Percentiles rank a stretch among this genome's conserved stretches.
Conservation (phyloP, 2,888 invertebrate genomes). For the Agrotis ipsilon region DNA sequence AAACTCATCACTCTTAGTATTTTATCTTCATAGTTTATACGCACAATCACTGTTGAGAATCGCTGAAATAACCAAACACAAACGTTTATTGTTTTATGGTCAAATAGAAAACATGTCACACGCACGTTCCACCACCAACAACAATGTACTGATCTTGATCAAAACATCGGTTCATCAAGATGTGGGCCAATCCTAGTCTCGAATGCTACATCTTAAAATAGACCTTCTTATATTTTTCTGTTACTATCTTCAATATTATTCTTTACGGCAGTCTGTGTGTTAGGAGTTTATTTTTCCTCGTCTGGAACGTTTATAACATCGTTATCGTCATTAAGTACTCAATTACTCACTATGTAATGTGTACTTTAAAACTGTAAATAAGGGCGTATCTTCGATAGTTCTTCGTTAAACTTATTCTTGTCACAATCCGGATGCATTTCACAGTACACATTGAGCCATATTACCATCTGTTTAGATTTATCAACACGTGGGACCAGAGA, state of each 20-base stretch:
- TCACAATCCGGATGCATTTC: slow-evolving; percentile 75
- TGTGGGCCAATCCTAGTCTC: slow-evolving; percentile 32
- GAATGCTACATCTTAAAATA: background rate
- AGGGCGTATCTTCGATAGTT: slow-evolving; percentile 69
- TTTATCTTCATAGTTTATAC: slow-evolving; percentile 6
- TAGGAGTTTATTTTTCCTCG: slow-evolving; percentile 30
- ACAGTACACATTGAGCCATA: slow-evolving; percentile 75
- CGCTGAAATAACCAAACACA: background rate
- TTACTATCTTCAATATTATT: background rate
- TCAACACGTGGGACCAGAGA: slow-evolving; percentile 65
- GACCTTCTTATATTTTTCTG: background rate
- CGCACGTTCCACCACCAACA: slow-evolving; percentile 22
- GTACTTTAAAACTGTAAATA: slow-evolving; percentile 49
- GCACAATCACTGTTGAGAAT: background rate
- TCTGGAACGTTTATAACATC: background rate
- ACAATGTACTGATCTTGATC: slow-evolving; percentile 35
- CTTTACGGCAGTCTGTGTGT: background rate
- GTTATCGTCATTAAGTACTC: slow-evolving; percentile 6
- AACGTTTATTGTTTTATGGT: background rate
- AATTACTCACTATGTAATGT: background rate
- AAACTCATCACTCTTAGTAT: background rate
- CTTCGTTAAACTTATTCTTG: slow-evolving; percentile 70
- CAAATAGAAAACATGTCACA: slow-evolving; percentile 9
- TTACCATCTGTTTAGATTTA: slow-evolving; percentile 71
- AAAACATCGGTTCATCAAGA: slow-evolving; percentile 25